phyloP scores from a whole-genome alignment of 2,113 vertebrate species.

The Onychostruthus taczanowskii region DNA sequence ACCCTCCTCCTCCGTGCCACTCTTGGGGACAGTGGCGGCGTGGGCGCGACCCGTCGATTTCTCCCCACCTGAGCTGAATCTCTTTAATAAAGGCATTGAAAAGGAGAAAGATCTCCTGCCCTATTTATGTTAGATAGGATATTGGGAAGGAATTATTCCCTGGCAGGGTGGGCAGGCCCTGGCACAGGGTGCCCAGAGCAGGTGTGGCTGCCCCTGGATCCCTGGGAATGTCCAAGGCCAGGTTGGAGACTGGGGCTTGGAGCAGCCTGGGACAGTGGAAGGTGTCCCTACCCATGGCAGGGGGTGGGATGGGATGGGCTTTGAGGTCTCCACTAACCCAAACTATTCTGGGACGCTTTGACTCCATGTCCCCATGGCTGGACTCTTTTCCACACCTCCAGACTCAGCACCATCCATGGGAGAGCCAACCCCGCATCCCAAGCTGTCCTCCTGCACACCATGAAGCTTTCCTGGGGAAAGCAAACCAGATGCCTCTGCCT shows the following conservation, averaged over 20 bases:
- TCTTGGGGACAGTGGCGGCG: no score
- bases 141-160: background rate
- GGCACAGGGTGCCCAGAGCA: background rate
- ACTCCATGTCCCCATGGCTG: rapidly evolving
- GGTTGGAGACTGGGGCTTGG: background rate
- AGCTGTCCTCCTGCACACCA: background rate
- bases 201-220: background rate
- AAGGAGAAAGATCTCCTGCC: no score
- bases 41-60: no score
- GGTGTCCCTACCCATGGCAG: background rate
- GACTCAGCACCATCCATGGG: background rate
- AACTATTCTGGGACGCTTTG: background rate
- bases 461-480: background rate
- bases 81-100: no score
- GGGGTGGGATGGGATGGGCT: rapidly evolving
- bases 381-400: background rate
- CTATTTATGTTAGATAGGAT: no score
- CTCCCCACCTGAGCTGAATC: no score
- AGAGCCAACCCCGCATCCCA: background rate
- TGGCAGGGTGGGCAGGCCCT: rapidly evolving
- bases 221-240: background rate
- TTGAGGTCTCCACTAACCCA: background rate
- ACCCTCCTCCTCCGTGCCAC: no score
- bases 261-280: rapidly evolving
- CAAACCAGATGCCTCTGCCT: background rate